Evolutionary conservation across 2,113 vertebrate genomes (phyloP).

Genomic region (Istiophorus platypterus): DNA sequence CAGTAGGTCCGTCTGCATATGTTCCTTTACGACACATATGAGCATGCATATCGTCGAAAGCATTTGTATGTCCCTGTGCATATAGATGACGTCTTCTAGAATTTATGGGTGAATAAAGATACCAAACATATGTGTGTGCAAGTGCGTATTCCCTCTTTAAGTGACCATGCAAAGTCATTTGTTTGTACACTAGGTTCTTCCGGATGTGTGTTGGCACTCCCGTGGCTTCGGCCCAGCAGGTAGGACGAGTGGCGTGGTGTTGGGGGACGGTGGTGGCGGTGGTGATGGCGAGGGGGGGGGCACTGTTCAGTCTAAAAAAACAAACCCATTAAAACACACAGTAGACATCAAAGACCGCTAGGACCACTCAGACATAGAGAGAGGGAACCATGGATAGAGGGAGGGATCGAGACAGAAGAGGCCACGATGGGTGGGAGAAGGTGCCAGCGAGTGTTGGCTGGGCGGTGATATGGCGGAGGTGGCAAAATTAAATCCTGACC

Average conservation of each 20-base stretch:
- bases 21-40: conserved; percentile 9
- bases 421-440: conserved; percentile 33
- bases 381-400: conserved; percentile 13
- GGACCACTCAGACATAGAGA: conserved; percentile 6
- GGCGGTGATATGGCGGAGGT: conserved; percentile 5
- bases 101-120: not conserved
- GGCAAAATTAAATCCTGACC: not conserved
- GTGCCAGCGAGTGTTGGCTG: conserved; percentile 24
- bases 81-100: conserved; percentile 8
- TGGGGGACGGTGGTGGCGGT: too few relatives aligned
- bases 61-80: not conserved
- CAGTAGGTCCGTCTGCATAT: not conserved
- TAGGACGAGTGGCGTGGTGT: conserved; percentile 26
- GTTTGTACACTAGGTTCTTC: not conserved
- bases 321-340: conserved; percentile 78
- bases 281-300: not conserved
- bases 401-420: conserved; percentile 43
- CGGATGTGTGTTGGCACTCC: conserved; percentile 28
- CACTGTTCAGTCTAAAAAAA: conserved; percentile 69
- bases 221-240: conserved; percentile 34
- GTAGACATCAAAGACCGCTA: conserved; percentile 67
- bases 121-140: conserved; percentile 1
- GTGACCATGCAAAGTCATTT: not conserved
- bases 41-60: not conserved
- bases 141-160: not conserved